Conservation (phyloP, 2,888 invertebrate species). For the Pemphredon lugubris region DNA sequence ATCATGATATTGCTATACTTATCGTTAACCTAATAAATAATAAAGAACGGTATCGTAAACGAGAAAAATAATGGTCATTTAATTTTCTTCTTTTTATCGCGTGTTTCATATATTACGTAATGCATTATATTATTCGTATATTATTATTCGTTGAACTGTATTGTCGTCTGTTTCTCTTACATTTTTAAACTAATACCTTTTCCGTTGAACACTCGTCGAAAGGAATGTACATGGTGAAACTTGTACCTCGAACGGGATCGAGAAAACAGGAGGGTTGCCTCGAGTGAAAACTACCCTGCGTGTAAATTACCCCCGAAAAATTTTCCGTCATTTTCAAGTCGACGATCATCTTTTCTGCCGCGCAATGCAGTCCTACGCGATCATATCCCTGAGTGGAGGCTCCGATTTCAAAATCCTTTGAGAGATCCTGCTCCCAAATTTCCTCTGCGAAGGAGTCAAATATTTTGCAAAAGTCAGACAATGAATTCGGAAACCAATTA, state of each 20-base stretch:
- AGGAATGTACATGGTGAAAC: constrained; percentile 83
- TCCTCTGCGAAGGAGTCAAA: constrained; percentile 69
- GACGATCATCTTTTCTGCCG: constrained; percentile 83
- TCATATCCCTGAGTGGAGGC: constrained; percentile 83
- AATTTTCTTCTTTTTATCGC: too few species aligned
- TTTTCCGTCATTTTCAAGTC: constrained; percentile 82
- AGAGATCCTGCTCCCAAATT: constrained; percentile 83
- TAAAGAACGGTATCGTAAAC: not conserved
- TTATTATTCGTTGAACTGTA: not conserved
- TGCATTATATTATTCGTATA: not conserved
- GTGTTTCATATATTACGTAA: too few species aligned
- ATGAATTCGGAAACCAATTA: too few species aligned
- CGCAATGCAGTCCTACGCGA: constrained; percentile 83
- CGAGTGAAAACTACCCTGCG: constrained; percentile 84
- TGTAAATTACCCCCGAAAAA: constrained; percentile 85
- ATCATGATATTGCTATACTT: constrained; percentile 85
- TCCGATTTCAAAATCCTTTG: constrained; percentile 83
- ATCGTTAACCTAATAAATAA: constrained; percentile 81
- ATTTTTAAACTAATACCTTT: too few species aligned
- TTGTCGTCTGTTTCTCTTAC: too few species aligned
- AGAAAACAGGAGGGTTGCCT: constrained; percentile 83
- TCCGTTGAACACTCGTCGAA: constrained; percentile 83
- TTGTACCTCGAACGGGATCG: constrained; percentile 81
- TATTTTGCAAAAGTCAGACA: too few species aligned
- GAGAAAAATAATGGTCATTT: too few species aligned